Evolutionary conservation across 2,797 vertebrate genomes (phyloP), one percentile per base, ranked within the genome.

Genomic region (Gallinago stenura): DNA sequence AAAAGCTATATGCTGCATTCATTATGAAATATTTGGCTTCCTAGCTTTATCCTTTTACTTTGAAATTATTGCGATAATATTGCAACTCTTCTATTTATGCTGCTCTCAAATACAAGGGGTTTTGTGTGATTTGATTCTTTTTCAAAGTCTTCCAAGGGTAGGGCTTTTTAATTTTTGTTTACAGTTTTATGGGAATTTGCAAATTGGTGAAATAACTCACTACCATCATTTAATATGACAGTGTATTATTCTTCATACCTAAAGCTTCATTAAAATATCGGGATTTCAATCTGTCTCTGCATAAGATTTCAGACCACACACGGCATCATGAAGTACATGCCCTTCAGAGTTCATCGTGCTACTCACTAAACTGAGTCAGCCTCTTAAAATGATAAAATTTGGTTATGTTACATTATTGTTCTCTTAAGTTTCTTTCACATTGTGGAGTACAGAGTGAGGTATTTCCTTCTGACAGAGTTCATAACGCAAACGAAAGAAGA

Each of bases 1-100:
- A 98, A 98, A 98, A 98, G 95, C 97, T 98, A 98, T 98, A 98
- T 97, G 97, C 97, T 97, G 97, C 97, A 98, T 98, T 98, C 98
- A 98, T 98, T 98, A 98, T 97, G 97, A 97, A 97, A 97, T 97
- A 96, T 95, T 98, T 98, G 97, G 97, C 97, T 98, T 95, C 84
- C 92, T 90, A 94, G 95, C 90, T 95, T 97, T 97, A 94, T 97
- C 97, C 92, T 97, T 96, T 96, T 89, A 85, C 97, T 98, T 97
- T 97, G 97, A 98, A 98, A 97, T 98, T 96, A 97, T 97, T 94
- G 96, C 87, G 93, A 97, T 97, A 97, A 96, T 97, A 97, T 97
- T 95, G 95, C 94, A 95, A 96, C 93, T 94, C 95, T 97, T 97
- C 97, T 97, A 97, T 98, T 98, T 93, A 97, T 89, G 33, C 81